phyloP scores from a whole-genome alignment of 1,140 invertebrate genomes.

The Euwallacea similis region DNA sequence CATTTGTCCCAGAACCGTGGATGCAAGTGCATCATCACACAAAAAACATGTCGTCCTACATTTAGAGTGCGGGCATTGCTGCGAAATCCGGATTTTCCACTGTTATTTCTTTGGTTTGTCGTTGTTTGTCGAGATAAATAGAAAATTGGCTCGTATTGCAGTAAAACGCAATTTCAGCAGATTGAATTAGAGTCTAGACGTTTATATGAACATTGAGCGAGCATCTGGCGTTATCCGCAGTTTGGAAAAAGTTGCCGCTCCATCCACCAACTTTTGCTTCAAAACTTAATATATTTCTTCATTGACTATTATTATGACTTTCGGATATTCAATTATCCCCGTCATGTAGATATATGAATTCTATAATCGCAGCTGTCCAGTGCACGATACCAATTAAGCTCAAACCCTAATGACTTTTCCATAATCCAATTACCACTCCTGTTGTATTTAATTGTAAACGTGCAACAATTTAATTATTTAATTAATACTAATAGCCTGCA shows the following conservation, averaged over 20 bases:
- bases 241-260: slow-evolving; percentile 2
- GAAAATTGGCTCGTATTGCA: slow-evolving; percentile 32
- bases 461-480: not conserved
- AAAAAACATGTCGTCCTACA: slow-evolving; percentile 19
- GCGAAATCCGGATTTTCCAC: slow-evolving; percentile 18
- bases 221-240: slow-evolving; percentile 23
- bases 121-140: slow-evolving; percentile 35
- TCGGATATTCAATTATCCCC: too few species aligned
- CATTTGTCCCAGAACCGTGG: too few species aligned
- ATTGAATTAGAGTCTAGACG: slow-evolving; percentile 30
- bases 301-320: not conserved
- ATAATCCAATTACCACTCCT: not conserved
- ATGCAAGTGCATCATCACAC: not conserved
- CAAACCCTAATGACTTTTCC: not conserved
- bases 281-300: slow-evolving; percentile 1
- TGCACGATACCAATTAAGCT: not conserved
- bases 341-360: too few species aligned
- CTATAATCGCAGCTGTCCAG: not conserved
- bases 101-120: slow-evolving; percentile 26
- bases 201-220: slow-evolving; percentile 29
- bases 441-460: slow-evolving; percentile 1
- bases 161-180: slow-evolving; percentile 31
- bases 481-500: not conserved
- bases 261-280: not conserved
- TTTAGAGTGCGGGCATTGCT: slow-evolving; percentile 12